These are phyloP conservation scores for Drosophila guanche DNA, from an alignment of 1,140 invertebrate genomes.

Conservation along the genomic window DNA sequence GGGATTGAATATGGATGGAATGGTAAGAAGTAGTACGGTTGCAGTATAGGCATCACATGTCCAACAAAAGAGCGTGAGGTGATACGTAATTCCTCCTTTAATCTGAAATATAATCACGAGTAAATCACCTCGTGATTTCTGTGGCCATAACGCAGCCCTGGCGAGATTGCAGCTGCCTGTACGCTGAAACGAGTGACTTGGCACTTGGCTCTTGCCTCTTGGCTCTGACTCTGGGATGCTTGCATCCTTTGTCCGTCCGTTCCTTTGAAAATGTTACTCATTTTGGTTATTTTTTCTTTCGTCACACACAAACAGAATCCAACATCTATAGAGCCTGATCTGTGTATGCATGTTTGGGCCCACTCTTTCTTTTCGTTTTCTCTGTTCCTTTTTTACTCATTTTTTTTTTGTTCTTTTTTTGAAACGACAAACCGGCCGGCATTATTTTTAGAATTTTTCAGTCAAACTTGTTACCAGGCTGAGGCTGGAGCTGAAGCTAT, in stretches of 20 bases:
- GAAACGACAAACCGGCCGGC: slow-evolving; percentile 76
- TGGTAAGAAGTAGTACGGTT: no score
- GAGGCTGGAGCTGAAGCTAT: neutral
- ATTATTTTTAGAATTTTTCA: slow-evolving; percentile 81
- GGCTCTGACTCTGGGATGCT: slow-evolving; percentile 35
- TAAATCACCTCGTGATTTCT: neutral
- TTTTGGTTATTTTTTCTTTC: slow-evolving; percentile 72
- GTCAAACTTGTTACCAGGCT: slow-evolving; percentile 76
- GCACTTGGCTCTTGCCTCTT: slow-evolving; percentile 56
- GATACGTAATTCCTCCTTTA: no score
- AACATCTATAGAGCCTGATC: slow-evolving; percentile 31
- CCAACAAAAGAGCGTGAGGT: no score
- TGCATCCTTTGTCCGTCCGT: slow-evolving; percentile 63
- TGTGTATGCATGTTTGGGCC: slow-evolving; percentile 41
- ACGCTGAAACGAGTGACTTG: slow-evolving; percentile 70
- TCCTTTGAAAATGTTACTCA: slow-evolving; percentile 72
- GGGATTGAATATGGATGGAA: no score
- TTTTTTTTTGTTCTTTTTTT: slow-evolving; percentile 41
- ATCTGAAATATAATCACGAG: neutral
- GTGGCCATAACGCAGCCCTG: slow-evolving; percentile 23
- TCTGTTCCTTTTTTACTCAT: slow-evolving; percentile 26
- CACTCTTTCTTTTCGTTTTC: slow-evolving; percentile 49
- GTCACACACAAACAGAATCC: slow-evolving; percentile 31
- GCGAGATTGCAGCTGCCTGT: slow-evolving; percentile 56
- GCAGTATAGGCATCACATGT: no score